Evolutionary conservation across 2,888 invertebrate genomes (phyloP), one percentile per base, ranked within the genome.

Genomic region (Stenurella melanura): DNA sequence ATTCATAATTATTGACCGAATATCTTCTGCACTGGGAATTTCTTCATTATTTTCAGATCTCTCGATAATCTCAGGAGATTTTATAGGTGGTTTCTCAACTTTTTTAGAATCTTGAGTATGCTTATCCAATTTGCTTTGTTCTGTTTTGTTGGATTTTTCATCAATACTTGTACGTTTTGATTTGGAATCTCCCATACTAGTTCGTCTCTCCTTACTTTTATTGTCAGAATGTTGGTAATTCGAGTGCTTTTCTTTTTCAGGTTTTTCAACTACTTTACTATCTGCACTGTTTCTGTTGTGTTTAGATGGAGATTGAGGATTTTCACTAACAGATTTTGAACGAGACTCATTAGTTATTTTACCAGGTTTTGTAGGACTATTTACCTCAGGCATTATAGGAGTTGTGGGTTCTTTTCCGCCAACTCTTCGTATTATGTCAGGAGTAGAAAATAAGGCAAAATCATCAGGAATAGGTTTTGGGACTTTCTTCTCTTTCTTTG

Each of bases 401-500:
- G 88, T 86, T 11, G 83, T 81, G 6, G 87, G 80, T 34, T 86
- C 86, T 75, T 90, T 87, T 18, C 90, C 81, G 61, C 84, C 87
- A 17, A 95, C 94, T 83, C 95, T 91, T 83, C 94, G 91, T 75
- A 95, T 95, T 72, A 95, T 94, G 90, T 95, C 95, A 19, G 95
- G 95, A 58, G 95, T 93, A 7, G 95, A 95, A 87, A 95, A 95
- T 75, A 95, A 88, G 54, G 94, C 94, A 75, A 95, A 92, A 91
- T 93, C 93, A 85, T 93, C 93, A 50, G 89, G 83, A 90, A 89
- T 81, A 89, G 89, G 89, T 89, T 92, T 93, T 0, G 90, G 84
- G 38, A 89, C 84, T 82, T 90, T 89, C 87, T 92, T 92, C 64
- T 90, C 88, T 83, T 89, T 89, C 78, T 89, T 89, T 15, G 83